Evolutionary conservation across 2,113 vertebrate species (phyloP), one percentile per base, ranked within the genome.

Genomic region (Thunnus thynnus): DNA sequence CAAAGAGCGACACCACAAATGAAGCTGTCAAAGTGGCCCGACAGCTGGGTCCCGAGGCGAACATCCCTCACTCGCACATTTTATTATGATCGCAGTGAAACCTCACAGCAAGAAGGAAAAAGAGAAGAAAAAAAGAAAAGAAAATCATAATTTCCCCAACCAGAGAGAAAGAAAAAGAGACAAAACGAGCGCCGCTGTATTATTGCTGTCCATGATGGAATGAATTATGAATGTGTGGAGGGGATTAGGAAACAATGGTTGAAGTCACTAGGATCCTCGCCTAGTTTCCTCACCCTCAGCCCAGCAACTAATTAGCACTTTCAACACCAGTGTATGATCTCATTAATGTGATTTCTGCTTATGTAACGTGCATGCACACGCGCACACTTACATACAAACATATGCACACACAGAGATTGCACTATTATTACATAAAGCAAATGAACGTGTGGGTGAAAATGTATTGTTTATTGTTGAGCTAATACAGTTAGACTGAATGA

Each of bases 221-320:
- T 91, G 88, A 94, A 93, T 95, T 94, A 89, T 94, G 91, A 95
- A 94, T 94, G 87, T 85, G 88, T 84, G 87, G 73, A 80, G 88
- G 78, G 91, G 91, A 93, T 92, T 93, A 90, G 89, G 91, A 93
- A 84, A 93, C 91, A 91, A 92, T 90, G 79, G 91, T 73, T 82
- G 82, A 88, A 93, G 90, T 91, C 87, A 89, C 80, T 71, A 79
- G 88, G 89, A 94, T 94, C 91, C 83, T 92, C 68, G 87, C 86
- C 88, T 93, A 82, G 86, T 90, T 92, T 88, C 93, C 86, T 91
- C 91, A 88, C 83, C 88, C 91, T 90, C 82, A 88, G 85, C 88
- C 84, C 67, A 44, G 86, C 89, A 87, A 88, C 91, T 93, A 94
- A 95, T 95, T 95, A 94, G 92, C 92, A 92, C 89, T 92, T 94